Evolutionary conservation across 2,113 vertebrate species (phyloP).

Genomic region (Odontophorus gujanensis): DNA sequence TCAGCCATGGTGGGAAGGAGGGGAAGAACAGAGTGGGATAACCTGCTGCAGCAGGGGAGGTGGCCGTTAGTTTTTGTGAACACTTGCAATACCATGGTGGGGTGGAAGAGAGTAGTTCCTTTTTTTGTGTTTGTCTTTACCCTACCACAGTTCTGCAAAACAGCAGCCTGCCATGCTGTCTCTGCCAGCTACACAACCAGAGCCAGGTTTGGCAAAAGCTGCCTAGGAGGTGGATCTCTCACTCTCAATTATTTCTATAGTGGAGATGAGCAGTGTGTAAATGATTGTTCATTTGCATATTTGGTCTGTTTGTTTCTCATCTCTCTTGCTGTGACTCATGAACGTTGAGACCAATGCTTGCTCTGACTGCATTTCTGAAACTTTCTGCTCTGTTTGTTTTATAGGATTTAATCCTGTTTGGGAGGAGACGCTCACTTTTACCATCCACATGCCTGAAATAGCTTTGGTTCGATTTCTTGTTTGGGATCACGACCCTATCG

Average conservation of each 20-base stretch:
- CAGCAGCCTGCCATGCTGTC: neutral
- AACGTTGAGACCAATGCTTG: accelerated
- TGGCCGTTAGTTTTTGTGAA: neutral
- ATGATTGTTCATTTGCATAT: neutral
- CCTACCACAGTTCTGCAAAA: neutral
- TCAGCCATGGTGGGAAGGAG: neutral
- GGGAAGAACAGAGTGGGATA: neutral
- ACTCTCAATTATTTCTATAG: accelerated
- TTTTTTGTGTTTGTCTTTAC: neutral
- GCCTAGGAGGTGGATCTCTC: neutral
- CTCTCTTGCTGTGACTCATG: neutral
- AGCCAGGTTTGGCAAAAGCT: neutral
- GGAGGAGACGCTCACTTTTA: conserved; percentile 97
- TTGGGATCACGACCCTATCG: conserved; percentile 98
- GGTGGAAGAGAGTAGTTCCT: neutral
- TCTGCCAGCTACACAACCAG: neutral
- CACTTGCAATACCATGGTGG: neutral
- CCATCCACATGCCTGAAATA: conserved; percentile 94
- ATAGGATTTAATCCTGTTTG: conserved; percentile 98
- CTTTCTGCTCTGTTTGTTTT: neutral
- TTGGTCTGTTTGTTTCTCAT: neutral
- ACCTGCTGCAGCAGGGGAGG: neutral
- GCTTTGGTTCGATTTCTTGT: conserved; percentile 95
- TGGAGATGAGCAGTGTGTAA: neutral
- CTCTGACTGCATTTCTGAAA: neutral